Base-by-base conservation (phyloP, 2,797 vertebrate species). In the Gambelia wislizenii region DNA sequence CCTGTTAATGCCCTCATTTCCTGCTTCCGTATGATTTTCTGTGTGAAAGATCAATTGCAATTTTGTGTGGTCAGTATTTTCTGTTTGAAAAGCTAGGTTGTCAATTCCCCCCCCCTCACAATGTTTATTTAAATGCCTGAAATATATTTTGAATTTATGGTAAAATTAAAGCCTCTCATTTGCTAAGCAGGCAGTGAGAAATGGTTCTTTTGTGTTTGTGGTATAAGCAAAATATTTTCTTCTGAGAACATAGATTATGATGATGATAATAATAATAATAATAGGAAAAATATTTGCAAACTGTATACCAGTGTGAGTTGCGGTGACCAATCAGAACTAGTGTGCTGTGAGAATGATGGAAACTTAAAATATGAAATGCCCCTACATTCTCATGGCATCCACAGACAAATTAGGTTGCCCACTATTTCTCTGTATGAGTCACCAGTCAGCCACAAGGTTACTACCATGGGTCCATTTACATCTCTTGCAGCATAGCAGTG, bases 221-320 rank as follows among this genome's bases (percentile, higher is more conserved):
- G 64, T 88, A 56, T 54, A 87, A 94, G 67, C 39, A 75, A 90
- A 69, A 79, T 64, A 76, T 27, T 49, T 67, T 87, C 74, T 94
- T 52, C 59, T 93, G 90, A 64, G 30, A 81, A 27, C 0, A 1
- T 25, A 84, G 36, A 79, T 76, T 44, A 36, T 44, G 47, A 42
- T 42, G 36, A 79, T 76, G n/a, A 36, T 44, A 59, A 42, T 42
- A 33, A 16, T 56, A n/a, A 20, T 33, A 18, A 87, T 79, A 30
- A 42, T 33, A 42, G 44, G 44, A n/a, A 47, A 69, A 47, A 25
- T 59, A 14, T 72, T 87, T 54, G n/a, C 54, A 74, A 42, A 33
- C 20, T 7, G 4, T 42, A n/a, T 80, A 10, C 64, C 16, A 12
- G n/a, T 12, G 7, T 13, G 6, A 9, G 18, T 13, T 56, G 20